These are phyloP conservation scores for Apteryx mantelli DNA, from an alignment of 2,113 vertebrate species.

Conservation along the genomic window DNA sequence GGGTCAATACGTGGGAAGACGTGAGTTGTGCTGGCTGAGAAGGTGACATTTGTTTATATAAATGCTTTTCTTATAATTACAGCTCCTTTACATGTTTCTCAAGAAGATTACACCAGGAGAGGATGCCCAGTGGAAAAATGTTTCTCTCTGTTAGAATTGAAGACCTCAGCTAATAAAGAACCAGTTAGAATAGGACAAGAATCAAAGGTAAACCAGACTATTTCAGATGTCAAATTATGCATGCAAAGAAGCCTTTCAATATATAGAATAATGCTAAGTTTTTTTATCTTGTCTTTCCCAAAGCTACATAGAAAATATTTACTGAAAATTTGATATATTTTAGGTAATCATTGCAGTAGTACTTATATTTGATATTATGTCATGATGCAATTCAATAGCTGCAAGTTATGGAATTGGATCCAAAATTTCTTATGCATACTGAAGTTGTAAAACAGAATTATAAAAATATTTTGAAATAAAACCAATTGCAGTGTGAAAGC, in stretches of 20 bases:
- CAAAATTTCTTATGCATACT: too few relatives aligned
- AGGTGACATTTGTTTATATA: background rate
- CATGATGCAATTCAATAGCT: background rate
- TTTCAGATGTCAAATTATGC: background rate
- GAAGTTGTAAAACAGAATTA: background rate
- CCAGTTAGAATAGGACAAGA: background rate
- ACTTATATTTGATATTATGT: background rate
- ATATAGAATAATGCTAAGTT: background rate
- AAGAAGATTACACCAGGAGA: background rate
- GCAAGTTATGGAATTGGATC: background rate
- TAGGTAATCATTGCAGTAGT: background rate
- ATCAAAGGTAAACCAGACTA: background rate
- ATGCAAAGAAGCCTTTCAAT: background rate
- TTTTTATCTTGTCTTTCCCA: background rate
- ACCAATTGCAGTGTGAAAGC: background rate
- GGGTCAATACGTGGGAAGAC: background rate
- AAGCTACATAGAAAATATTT: background rate
- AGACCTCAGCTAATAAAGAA: background rate
- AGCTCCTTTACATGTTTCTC: background rate
- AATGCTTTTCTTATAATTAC: background rate
- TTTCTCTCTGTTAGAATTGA: background rate
- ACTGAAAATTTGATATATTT: background rate
- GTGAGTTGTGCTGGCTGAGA: background rate
- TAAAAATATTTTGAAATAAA: background rate
- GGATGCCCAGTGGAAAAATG: background rate